Base-by-base conservation (phyloP, 2,888 invertebrate genomes). In the Tetragonula carbonaria region DNA sequence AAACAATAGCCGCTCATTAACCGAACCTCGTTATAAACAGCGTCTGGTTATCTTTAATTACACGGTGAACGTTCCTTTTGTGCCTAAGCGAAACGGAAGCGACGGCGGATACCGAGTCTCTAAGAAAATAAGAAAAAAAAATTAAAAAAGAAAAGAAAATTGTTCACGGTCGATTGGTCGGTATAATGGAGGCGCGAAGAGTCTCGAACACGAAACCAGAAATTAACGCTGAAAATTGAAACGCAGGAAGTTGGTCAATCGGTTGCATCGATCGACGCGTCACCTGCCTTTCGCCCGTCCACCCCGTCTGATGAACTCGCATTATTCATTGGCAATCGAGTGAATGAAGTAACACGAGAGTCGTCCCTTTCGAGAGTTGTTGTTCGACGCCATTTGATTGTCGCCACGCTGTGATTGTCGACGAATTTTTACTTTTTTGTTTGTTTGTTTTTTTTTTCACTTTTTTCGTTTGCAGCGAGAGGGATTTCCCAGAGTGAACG, bases 91-190 rank as follows among this genome's bases (percentile, higher is more conserved):
- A 38, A 72, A 71, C 67, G 71, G 23, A 53, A 33, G 33, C 65
- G 67, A 33, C 78, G 63, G 53, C 63, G 72, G 57, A 59, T 45
- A 55, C 23, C 63, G 53, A 77, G 72, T 81, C 78, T 78, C 77
- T 75, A 84, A 77, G 74, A 80, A 85, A 70, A 88, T 33, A 6
- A 45, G 8, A 45, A 45, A 45, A 45, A 45, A 11, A 45, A 45
- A 1, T 1, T 0, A 45, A 45, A 45, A 1, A 6, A 8, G 1
- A 45, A 45, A 45, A 8, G 0, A 2, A 8, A 45, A 79, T 70
- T 74, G 83, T 89, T 90, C 76, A 90, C 86, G 85, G 67, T 85
- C 85, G 88, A 87, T 90, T 85, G 80, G 59, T 21, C 51, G 71
- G 23, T 65, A 82, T 88, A 86, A 88, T 90, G 78, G 88, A 86